Evolutionary conservation across 2,888 invertebrate genomes (phyloP), one percentile per base, ranked within the genome.

Genomic region (Apodemia duryi): DNA sequence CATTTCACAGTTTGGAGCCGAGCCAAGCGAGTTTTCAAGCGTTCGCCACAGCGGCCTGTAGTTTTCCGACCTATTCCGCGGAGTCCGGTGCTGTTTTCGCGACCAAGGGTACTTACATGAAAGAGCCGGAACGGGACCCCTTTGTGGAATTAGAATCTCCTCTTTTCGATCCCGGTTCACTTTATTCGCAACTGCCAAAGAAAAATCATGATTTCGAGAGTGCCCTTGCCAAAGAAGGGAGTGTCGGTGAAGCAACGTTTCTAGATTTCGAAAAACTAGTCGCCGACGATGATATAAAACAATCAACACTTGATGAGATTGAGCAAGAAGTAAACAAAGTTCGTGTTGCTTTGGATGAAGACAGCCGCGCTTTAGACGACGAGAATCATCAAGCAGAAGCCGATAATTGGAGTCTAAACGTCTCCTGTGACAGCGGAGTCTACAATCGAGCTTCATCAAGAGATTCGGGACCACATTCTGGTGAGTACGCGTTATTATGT

Each of bases 391-490:
- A 88, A 70, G 90, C 83, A 3, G 91, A 92, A 70, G 87, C 85
- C 0, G 92, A 92, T 71, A 90, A 87, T 75, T 92, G 92, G 92
- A 91, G 92, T 69, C 78, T 92, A 71, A 93, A 92, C 79, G 91
- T 92, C 70, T 93, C 93, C 67, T 92, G 92, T 69, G 93, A 94
- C 75, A 93, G 93, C 77, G 93, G 93, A 67, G 93, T 93, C 70
- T 93, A 94, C 79, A 94, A 94, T 75, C 93, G 94, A 35, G 94
- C 92, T 38, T 92, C 92, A 32, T 92, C 92, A 65, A 85, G 92
- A 69, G 92, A 92, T 73, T 92, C 92, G 64, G 92, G 92, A 67
- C 92, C 92, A 35, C 91, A 92, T 77, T 92, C 92, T 70, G 91
- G 92, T 92, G 69, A 86, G 87, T 82, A 75, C 60, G 21, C 68